Evolutionary conservation across 2,113 vertebrate genomes (phyloP), one percentile per base, ranked within the genome.

Genomic region (human (Homo sapiens)): DNA sequence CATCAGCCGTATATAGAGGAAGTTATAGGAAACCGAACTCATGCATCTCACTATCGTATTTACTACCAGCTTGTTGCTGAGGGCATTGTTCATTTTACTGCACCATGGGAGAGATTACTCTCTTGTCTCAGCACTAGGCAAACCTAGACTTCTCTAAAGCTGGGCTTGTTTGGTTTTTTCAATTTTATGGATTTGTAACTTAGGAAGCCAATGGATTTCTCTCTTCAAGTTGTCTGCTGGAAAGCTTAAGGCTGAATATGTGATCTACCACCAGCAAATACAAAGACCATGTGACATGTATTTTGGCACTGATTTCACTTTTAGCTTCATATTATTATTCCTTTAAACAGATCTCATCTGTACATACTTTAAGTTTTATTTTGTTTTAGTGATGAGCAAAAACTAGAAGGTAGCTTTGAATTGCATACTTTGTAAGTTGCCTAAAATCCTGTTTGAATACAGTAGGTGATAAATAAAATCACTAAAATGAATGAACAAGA

Each of bases 391-490:
- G 52, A 55, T 55, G 52, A 55, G 52, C 52, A 55, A 55, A 55
- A 55, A 55, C 18, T 20, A 55, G 52, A 55, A 55, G 52, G 52
- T 55, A 55, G 52, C 18, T 55, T 55, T 32, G 20, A 25, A 22
- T 5, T 95, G 9, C 23, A 2, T 64, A 32, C 55, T 92, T 78
- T 64, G 17, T 66, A 25, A 50, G 73, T 89, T 61, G 32, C 48
- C 40, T 64, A 27, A 22, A 89, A 59, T 84, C 35, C 43, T 64
- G 43, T 84, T 48, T 85, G 52, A 66, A 38, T 43, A 52, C 8
- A 95, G 30, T 52, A 48, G 68, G 10, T n/a, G 76, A 45, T 73
- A 94, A 90, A 61, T 52, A 61, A 79, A 88, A 83, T 64, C 40
- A 48, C 14, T 43, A 18, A 20, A 59, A 27, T 83, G 17, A 66